These are phyloP conservation scores for Panthera uncia DNA, from an alignment of 2,113 vertebrate species.

Conservation along the genomic window DNA sequence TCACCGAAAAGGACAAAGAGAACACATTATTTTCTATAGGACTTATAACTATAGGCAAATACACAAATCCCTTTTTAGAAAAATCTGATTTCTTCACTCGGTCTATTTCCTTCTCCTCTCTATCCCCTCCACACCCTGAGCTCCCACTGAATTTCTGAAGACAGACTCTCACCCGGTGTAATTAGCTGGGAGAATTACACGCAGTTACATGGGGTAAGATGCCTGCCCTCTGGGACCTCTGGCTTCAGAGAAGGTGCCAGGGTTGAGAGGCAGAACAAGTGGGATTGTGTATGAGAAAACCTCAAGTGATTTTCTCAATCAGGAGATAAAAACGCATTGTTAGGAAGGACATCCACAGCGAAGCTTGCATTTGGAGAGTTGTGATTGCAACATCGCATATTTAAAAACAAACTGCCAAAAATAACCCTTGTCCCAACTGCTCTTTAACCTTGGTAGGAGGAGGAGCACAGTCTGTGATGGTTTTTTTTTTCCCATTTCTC, in stretches of 20 bases:
- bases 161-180: constrained; percentile 54
- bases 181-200: constrained; percentile 77
- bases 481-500: neutral
- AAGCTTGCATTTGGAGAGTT: constrained; percentile 46
- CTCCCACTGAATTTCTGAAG: constrained; percentile 65
- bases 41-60: neutral
- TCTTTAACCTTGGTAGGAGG: constrained; percentile 79
- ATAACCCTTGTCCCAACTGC: constrained; percentile 77
- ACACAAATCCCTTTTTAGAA: constrained; percentile 7
- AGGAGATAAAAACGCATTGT: constrained; percentile 74
- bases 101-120: neutral
- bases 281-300: constrained; percentile 57
- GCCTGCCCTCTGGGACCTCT: constrained; percentile 59
- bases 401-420: constrained; percentile 76
- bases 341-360: constrained; percentile 37
- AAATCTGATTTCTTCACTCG: constrained; percentile 16
- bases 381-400: constrained; percentile 58
- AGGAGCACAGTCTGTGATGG: constrained; percentile 1
- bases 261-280: constrained; percentile 60
- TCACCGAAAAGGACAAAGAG: constrained; percentile 19
- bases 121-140: neutral
- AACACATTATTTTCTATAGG: neutral
- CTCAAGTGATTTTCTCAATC: constrained; percentile 72
- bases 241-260: constrained; percentile 69
- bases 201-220: constrained; percentile 72